Conservation (phyloP, 1,140 invertebrate species). For the Bombus superbus region DNA sequence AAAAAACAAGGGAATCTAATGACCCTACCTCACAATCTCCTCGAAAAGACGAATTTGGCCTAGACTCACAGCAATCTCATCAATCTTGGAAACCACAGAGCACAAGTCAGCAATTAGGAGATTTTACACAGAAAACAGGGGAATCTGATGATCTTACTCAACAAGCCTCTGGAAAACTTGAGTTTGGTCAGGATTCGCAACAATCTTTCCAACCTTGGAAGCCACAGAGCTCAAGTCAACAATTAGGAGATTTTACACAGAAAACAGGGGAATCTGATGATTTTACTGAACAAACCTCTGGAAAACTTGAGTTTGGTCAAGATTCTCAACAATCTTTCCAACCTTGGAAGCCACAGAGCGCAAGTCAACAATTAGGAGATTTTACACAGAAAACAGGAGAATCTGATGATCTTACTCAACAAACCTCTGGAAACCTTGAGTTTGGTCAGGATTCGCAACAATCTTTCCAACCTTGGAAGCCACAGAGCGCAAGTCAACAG, state of each 20-base stretch:
- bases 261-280: conserved; percentile 40
- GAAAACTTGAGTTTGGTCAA: conserved; percentile 74
- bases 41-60: conserved; percentile 73
- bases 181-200: conserved; percentile 39
- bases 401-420: conserved; percentile 56
- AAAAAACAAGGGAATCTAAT: conserved; percentile 36
- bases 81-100: not conserved
- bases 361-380: conserved; percentile 28
- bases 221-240: conserved; percentile 4
- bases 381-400: conserved; percentile 7
- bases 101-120: conserved; percentile 16
- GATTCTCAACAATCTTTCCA: conserved; percentile 57
- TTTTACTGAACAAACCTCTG: conserved; percentile 51
- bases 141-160: conserved; percentile 41
- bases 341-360: conserved; percentile 2
- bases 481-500: conserved; percentile 30
- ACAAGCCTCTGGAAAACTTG: conserved; percentile 32
- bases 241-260: conserved; percentile 34
- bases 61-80: conserved; percentile 51
- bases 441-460: conserved; percentile 39
- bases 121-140: conserved; percentile 30
- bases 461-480: too few relatives aligned
- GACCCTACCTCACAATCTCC: conserved; percentile 60
- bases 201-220: conserved; percentile 30
- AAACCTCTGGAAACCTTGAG: conserved; percentile 43